phyloP scores from a whole-genome alignment of 2,888 invertebrate genomes.

The Aspidiotus rigidus region DNA sequence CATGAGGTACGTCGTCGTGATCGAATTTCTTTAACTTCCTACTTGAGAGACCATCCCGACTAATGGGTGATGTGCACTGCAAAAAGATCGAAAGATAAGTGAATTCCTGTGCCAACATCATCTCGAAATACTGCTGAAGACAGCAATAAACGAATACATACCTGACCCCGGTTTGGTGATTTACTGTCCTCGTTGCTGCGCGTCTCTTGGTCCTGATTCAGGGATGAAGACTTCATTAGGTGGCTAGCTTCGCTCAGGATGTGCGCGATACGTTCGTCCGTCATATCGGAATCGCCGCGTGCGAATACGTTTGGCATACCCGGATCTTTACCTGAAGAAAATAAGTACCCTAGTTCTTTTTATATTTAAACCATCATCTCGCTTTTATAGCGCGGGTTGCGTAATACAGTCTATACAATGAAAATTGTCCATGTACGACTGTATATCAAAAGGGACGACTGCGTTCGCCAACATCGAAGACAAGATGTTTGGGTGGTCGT shows the following conservation, averaged over 20 bases:
- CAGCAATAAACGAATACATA: constrained; percentile 50
- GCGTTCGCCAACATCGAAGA: no score
- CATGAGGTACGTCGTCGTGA: constrained; percentile 86
- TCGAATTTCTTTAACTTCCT: constrained; percentile 31
- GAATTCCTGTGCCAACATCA: neutral
- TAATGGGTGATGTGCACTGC: constrained; percentile 65
- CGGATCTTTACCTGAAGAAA: constrained; percentile 67
- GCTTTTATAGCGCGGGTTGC: neutral
- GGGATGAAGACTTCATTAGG: constrained; percentile 57
- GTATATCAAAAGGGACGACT: no score
- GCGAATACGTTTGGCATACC: constrained; percentile 59
- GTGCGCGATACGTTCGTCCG: constrained; percentile 86
- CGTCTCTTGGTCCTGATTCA: constrained; percentile 50
- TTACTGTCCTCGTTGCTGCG: constrained; percentile 74
- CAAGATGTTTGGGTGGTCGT: no score
- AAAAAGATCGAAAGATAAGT: neutral
- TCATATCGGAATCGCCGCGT: constrained; percentile 61
- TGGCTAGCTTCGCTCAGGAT: constrained; percentile 88
- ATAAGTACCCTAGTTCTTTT: constrained; percentile 38
- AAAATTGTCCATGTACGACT: no score
- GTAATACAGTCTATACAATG: no score
- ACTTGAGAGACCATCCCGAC: constrained; percentile 25
- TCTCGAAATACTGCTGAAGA: constrained; percentile 52
- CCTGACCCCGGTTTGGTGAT: constrained; percentile 50
- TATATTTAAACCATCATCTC: constrained; percentile 32